phyloP scores from a whole-genome alignment of 2,113 vertebrate genomes.

The Sterrhoptilus dennistouni region DNA sequence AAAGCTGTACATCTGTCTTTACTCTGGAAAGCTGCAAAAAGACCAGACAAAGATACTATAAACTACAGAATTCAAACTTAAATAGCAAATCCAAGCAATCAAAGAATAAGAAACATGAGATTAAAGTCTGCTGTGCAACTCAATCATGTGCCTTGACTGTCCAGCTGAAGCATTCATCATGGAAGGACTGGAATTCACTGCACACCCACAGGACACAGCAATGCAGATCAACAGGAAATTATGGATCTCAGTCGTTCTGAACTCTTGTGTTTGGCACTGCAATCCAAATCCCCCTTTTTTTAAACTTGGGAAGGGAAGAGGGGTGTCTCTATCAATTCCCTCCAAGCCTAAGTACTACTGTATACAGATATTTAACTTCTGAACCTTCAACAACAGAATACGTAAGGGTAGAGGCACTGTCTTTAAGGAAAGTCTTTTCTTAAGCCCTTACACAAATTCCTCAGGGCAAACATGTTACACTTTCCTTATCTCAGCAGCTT shows the following conservation, averaged over 20 bases:
- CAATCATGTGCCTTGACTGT: not conserved
- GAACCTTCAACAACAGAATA: not conserved
- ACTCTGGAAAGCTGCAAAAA: not conserved
- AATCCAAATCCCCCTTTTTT: not conserved
- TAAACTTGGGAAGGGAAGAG: not conserved
- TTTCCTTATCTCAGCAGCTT: not conserved
- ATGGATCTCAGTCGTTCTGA: not conserved
- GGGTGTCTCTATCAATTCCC: not conserved
- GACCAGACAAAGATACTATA: not conserved
- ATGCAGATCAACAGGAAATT: accelerated
- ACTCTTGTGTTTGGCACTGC: not conserved
- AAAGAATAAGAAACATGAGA: not conserved
- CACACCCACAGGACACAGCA: not conserved
- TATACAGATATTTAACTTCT: not conserved
- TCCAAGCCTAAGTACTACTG: not conserved
- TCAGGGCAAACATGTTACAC: not conserved
- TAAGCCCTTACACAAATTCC: not conserved
- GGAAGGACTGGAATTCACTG: not conserved
- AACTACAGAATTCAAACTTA: not conserved
- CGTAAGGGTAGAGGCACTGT: not conserved
- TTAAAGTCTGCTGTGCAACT: not conserved
- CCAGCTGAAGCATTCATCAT: not conserved
- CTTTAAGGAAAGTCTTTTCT: not conserved
- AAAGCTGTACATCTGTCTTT: not conserved
- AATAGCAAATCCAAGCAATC: not conserved